Percentiles rank a stretch among this genome's conserved stretches.
Evolutionary conservation across 2,888 invertebrate genomes (phyloP).

Genomic region (Zelleria hepariella): DNA sequence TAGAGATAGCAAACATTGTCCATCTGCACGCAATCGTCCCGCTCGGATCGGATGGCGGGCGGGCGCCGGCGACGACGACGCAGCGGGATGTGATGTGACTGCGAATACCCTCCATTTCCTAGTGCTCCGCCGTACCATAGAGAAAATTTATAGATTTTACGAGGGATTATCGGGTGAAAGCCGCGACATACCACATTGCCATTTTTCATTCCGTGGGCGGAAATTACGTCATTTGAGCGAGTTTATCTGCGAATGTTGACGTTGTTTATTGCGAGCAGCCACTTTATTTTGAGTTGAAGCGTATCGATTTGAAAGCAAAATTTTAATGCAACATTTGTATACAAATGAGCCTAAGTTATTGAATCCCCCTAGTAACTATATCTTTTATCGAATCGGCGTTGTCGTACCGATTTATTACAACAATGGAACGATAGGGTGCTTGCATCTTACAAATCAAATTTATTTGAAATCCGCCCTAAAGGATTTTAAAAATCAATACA

Average conservation of each 20-base stretch:
- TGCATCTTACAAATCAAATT: neutral
- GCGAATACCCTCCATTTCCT: conserved; percentile 50
- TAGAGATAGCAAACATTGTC: conserved; percentile 69
- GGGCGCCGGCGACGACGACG: conserved; percentile 4
- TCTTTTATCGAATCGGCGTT: too few relatives aligned
- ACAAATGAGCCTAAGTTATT: neutral
- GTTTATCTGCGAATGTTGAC: conserved; percentile 35
- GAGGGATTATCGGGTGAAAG: conserved; percentile 60
- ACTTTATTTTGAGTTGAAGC: conserved; percentile 11
- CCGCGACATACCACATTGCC: conserved; percentile 57
- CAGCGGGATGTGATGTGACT: conserved; percentile 23
- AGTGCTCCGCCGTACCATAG: conserved; percentile 33
- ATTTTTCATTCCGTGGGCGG: conserved; percentile 61
- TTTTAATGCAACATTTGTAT: neutral
- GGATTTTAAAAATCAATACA: conserved; percentile 28
- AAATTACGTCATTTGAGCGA: conserved; percentile 55
- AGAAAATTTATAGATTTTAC: conserved; percentile 66
- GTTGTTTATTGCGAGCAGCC: conserved; percentile 17
- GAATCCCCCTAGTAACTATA: too few relatives aligned
- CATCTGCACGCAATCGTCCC: conserved; percentile 66
- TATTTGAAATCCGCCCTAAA: conserved; percentile 16
- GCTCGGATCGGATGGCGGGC: conserved; percentile 27
- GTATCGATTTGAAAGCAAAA: neutral
- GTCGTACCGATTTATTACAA: neutral
- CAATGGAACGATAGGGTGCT: neutral